Percentiles rank a stretch among this genome's conserved stretches.
phyloP scores from a whole-genome alignment of 2,113 vertebrate species.

The Aramus guarauna region DNA sequence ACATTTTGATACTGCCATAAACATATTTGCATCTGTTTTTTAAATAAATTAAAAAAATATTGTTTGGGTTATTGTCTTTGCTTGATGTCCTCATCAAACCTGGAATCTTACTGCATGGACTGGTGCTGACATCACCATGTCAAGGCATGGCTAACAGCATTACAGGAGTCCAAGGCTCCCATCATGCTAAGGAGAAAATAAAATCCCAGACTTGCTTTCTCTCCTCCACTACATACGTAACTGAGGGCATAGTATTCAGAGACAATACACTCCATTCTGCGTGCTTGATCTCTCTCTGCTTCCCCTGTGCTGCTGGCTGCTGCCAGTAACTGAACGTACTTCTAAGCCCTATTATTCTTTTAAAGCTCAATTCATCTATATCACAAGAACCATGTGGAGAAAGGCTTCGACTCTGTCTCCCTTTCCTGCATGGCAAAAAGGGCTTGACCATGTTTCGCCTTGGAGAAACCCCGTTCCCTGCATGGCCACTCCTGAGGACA shows the following conservation, averaged over 20 bases:
- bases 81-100: slow-evolving; percentile 27
- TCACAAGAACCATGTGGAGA: not conserved
- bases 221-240: not conserved
- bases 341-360: not conserved
- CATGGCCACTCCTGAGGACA: no score
- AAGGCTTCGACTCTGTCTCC: not conserved
- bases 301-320: not conserved
- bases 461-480: not conserved
- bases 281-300: not conserved
- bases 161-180: not conserved
- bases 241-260: not conserved
- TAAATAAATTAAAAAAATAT: not conserved
- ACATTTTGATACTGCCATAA: not conserved
- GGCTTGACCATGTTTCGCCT: not conserved
- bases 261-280: not conserved
- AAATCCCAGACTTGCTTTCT: not conserved
- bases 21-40: not conserved
- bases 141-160: not conserved
- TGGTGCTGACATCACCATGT: not conserved
- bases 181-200: not conserved
- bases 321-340: not conserved
- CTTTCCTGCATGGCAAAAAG: not conserved
- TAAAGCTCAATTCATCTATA: not conserved
- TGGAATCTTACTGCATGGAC: not conserved
- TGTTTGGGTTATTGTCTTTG: slow-evolving; percentile 21